Percentiles rank a stretch among this genome's conserved stretches.
These are phyloP conservation scores for Drosophila tsacasi DNA, from an alignment of 1,140 invertebrate species.

Conservation along the genomic window DNA sequence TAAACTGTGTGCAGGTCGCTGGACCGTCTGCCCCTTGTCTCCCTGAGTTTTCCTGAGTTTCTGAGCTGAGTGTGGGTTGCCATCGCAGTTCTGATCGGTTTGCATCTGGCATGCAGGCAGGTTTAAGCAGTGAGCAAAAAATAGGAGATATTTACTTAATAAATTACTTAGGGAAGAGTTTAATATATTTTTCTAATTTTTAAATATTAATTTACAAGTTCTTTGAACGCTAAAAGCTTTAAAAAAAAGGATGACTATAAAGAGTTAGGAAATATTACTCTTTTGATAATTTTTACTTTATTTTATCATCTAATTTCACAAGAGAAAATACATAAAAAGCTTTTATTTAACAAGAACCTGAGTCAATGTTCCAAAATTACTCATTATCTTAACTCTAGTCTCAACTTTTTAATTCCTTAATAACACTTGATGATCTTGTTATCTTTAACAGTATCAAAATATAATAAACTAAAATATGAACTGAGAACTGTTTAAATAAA, in stretches of 20 bases:
- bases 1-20: constrained; percentile 57
- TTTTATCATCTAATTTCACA: no score
- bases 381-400: background rate
- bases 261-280: no score
- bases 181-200: no score
- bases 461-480: background rate
- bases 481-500: background rate
- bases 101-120: constrained; percentile 24
- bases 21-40: background rate
- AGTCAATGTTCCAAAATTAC: background rate
- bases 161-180: accelerated
- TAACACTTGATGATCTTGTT: background rate
- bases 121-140: constrained; percentile 9
- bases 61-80: constrained; percentile 20
- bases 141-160: no score
- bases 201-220: no score
- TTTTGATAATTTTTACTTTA: background rate
- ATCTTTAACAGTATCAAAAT: background rate
- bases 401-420: background rate
- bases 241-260: no score
- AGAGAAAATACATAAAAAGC: background rate
- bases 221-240: accelerated
- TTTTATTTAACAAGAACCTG: background rate
- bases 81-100: constrained; percentile 30
- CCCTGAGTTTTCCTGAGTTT: background rate